Base-by-base conservation (phyloP, 1,140 invertebrate genomes). In the Pseudomyrmex pallidus region DNA sequence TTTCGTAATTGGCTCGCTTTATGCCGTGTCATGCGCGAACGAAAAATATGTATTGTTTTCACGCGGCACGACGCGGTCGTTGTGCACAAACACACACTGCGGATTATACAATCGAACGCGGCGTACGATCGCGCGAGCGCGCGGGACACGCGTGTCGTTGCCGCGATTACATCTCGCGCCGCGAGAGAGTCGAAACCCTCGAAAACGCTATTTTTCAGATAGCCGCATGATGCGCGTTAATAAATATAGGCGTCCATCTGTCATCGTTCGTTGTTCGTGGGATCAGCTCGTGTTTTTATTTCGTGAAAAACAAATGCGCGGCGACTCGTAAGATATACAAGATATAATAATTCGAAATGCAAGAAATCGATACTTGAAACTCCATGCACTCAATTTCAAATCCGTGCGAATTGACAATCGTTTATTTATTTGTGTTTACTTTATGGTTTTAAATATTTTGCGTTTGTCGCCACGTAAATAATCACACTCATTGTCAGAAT, bases 1-100 rank as follows among this genome's bases (percentile, higher is more conserved):
- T 85, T 82, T 82, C 83, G 56, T 85, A 88, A 88, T 87, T 87
- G 86, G 70, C 87, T 73, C 56, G 74, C 59, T 74, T 85, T 61
- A 87, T 88, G 87, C 86, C 83, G 44, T 61, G 83, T 84, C 87
- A 88, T 85, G 87, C 86, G 63, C 83, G 82, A 48, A 74, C 44
- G 56, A 82, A 82, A 87, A 87, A 77, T 85, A 85, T 73, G 56
- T 80, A 72, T 78, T 80, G 76, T 80, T 87, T 85, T 73, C 86
- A 82, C 87, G 68, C 87, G 73, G 72, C 76, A 78, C 73, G 77
- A 50, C 70, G 85, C 77, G 83, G 44, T 90, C 90, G 73, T 87
- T 83, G 61, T 67, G 86, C 57, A 64, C 52, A 59, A 64, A 72
- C 64, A 74, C 64, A 74, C 62, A 56, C 17, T 35, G 17, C 22